These are phyloP conservation scores for Seriola aureovittata DNA, from an alignment of 2,113 vertebrate species.

Conservation along the genomic window DNA sequence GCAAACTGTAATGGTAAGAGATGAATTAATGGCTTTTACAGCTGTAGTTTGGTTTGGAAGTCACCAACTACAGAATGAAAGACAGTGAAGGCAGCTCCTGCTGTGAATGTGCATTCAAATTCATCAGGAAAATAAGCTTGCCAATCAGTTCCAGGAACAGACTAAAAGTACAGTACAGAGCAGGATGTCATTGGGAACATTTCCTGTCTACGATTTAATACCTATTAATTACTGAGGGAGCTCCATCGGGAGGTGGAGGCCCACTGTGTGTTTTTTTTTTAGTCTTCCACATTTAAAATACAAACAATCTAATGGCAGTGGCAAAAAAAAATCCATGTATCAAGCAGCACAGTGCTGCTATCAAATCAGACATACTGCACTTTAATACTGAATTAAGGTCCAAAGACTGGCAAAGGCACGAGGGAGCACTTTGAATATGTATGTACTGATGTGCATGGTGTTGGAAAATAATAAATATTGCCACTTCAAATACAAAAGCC, in stretches of 20 bases:
- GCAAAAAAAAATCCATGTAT: constrained; percentile 26
- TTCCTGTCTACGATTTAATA: constrained; percentile 77
- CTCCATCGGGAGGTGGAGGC: constrained; percentile 61
- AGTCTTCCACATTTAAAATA: constrained; percentile 62
- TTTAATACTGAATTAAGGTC: constrained; percentile 65
- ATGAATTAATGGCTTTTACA: constrained; percentile 73
- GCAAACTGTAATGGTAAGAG: constrained; percentile 63
- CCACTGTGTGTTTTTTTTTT: constrained; percentile 53
- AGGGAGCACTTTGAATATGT: constrained; percentile 61
- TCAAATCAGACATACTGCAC: constrained; percentile 63
- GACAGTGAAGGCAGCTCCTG: constrained; percentile 63
- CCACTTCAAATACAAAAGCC: constrained; percentile 64
- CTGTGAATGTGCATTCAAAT: constrained; percentile 73
- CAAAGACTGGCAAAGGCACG: constrained; percentile 49
- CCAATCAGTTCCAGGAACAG: constrained; percentile 76
- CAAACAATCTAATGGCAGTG: constrained; percentile 48
- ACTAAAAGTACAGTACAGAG: constrained; percentile 65
- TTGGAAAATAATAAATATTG: constrained; percentile 63
- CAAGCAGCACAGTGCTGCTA: constrained; percentile 45
- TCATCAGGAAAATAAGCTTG: constrained; percentile 76
- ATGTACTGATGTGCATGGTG: constrained; percentile 22
- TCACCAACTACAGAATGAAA: constrained; percentile 67
- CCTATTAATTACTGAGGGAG: constrained; percentile 78
- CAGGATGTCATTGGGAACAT: constrained; percentile 75
- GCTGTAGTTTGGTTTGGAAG: constrained; percentile 62